Percentiles rank a stretch among this genome's conserved stretches.
phyloP scores from a whole-genome alignment of 2,888 invertebrate species.

The Pristionchus japonicus region DNA sequence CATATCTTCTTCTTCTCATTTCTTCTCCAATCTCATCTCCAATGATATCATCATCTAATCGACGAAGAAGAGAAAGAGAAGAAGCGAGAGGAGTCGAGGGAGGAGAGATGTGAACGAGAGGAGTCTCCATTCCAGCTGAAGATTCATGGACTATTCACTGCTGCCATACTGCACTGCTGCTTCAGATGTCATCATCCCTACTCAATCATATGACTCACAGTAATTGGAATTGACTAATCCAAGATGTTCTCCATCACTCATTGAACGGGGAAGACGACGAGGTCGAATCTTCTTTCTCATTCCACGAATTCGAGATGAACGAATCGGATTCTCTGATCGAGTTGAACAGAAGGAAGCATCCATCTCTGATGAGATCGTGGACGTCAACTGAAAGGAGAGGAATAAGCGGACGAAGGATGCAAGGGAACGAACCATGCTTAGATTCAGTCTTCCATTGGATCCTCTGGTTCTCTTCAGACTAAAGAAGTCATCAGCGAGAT shows the following conservation, averaged over 20 bases:
- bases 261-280: slow-evolving; percentile 53
- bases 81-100: slow-evolving; percentile 55
- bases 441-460: slow-evolving; percentile 34
- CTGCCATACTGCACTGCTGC: neutral
- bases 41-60: slow-evolving; percentile 31
- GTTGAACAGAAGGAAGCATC: slow-evolving; percentile 67
- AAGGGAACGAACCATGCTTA: slow-evolving; percentile 33
- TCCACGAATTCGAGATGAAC: neutral
- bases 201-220: neutral
- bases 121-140: neutral
- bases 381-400: slow-evolving; percentile 36
- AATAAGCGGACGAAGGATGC: too few species aligned
- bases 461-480: slow-evolving; percentile 34
- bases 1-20: neutral
- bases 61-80: slow-evolving; percentile 54
- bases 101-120: slow-evolving; percentile 56
- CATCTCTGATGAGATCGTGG: slow-evolving; percentile 55
- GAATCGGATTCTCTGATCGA: slow-evolving; percentile 54
- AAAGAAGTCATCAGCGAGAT: slow-evolving; percentile 27
- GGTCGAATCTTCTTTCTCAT: slow-evolving; percentile 44
- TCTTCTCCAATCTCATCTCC: neutral
- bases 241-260: slow-evolving; percentile 70
- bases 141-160: neutral
- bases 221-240: slow-evolving; percentile 48
- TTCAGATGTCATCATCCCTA: neutral